These are phyloP conservation scores for Apamea anceps DNA, from an alignment of 2,888 invertebrate species.

Conservation along the genomic window DNA sequence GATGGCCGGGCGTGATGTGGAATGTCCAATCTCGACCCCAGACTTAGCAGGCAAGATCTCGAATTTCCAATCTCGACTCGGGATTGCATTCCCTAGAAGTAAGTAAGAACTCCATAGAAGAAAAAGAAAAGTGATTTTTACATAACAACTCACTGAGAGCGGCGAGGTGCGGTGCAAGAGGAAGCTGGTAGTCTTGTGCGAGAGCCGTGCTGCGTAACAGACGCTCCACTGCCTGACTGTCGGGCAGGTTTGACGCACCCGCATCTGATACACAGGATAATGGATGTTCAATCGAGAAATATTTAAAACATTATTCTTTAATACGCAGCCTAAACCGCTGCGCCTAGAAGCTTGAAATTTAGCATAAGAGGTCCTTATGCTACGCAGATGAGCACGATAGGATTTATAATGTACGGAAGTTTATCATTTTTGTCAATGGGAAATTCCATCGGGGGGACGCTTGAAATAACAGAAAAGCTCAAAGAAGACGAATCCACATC, in stretches of 20 bases:
- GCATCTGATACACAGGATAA: constrained; percentile 75
- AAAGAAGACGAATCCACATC: background rate
- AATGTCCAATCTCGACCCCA: background rate
- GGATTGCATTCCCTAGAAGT: background rate
- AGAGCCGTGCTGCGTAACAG: constrained; percentile 86
- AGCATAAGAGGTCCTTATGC: background rate
- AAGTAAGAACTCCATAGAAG: background rate
- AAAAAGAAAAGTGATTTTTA: constrained; percentile 73
- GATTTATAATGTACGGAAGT: background rate
- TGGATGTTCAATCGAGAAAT: background rate
- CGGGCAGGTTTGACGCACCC: constrained; percentile 82
- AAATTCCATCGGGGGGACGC: background rate
- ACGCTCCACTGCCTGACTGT: constrained; percentile 88
- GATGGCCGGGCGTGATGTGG: background rate
- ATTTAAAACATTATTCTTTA: background rate
- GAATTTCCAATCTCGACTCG: background rate
- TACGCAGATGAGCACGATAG: background rate
- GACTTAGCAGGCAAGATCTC: background rate
- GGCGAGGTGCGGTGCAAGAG: constrained; percentile 87
- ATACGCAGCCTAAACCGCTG: background rate
- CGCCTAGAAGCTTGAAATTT: background rate
- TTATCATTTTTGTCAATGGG: background rate
- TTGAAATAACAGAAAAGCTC: too few species aligned
- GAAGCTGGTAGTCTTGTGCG: constrained; percentile 88
- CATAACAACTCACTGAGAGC: constrained; percentile 88